These are phyloP conservation scores for Harpalus rufipes DNA, from an alignment of 2,888 invertebrate species.

Conservation along the genomic window DNA sequence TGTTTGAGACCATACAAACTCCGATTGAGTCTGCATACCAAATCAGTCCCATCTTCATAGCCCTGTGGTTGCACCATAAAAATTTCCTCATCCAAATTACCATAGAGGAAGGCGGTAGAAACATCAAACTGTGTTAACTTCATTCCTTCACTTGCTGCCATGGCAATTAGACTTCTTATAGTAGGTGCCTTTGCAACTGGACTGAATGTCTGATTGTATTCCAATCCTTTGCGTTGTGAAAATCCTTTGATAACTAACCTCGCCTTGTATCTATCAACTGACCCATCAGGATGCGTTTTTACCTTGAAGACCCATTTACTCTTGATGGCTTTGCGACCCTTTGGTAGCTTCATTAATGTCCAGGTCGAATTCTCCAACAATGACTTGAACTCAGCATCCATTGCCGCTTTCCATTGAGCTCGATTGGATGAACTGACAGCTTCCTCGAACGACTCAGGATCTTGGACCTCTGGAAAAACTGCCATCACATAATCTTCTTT, in stretches of 20 bases:
- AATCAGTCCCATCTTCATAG: too few species aligned
- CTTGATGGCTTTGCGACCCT: not conserved
- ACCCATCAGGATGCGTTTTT: conserved; percentile 67
- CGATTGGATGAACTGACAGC: not conserved
- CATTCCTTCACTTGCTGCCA: conserved; percentile 68
- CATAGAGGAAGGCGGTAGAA: conserved; percentile 67
- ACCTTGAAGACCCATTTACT: conserved; percentile 71
- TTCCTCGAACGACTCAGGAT: not conserved
- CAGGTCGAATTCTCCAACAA: not conserved
- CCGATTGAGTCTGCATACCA: too few species aligned
- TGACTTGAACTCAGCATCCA: not conserved
- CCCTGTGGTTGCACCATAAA: too few species aligned
- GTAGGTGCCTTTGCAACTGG: conserved; percentile 68
- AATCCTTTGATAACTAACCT: conserved; percentile 68
- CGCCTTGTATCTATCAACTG: conserved; percentile 69
- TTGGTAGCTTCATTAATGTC: not conserved
- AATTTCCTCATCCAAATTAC: not conserved
- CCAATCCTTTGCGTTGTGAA: conserved; percentile 67
- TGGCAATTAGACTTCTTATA: conserved; percentile 66
- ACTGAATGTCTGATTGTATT: conserved; percentile 70
- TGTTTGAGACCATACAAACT: too few species aligned
- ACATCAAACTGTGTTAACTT: conserved; percentile 63
- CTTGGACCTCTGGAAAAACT: not conserved
- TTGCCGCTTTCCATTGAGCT: not conserved
- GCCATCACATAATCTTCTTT: not conserved